These are phyloP conservation scores for Lipophrys pholis DNA, from an alignment of 2,113 vertebrate genomes.

Conservation along the genomic window DNA sequence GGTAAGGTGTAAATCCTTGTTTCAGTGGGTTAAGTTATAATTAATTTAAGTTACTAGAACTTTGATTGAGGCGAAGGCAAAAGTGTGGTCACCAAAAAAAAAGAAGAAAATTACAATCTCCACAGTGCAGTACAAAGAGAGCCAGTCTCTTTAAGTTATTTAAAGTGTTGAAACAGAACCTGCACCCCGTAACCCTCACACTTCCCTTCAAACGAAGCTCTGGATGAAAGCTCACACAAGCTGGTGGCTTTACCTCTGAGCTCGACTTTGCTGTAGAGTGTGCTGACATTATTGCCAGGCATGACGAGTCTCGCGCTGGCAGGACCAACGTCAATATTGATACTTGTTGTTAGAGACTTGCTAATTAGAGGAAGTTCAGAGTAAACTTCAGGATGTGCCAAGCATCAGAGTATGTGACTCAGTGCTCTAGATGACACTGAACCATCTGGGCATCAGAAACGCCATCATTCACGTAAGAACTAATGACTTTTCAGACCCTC, in stretches of 20 bases:
- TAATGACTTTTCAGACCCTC: conserved; percentile 50
- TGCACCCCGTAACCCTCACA: background rate
- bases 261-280: conserved; percentile 18
- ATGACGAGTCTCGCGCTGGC: conserved; percentile 20
- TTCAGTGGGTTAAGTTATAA: background rate
- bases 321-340: conserved; percentile 31
- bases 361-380: conserved; percentile 51
- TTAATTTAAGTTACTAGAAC: background rate
- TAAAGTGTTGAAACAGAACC: conserved; percentile 8
- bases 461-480: conserved; percentile 38
- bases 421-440: conserved; percentile 47
- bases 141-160: background rate
- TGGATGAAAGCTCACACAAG: conserved; percentile 5
- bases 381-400: conserved; percentile 44
- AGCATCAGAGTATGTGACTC: conserved; percentile 50
- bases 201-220: background rate
- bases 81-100: background rate
- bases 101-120: background rate
- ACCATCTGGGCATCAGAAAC: conserved; percentile 45
- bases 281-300: conserved; percentile 16
- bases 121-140: background rate
- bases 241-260: conserved; percentile 15
- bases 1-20: background rate
- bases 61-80: background rate
- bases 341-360: conserved; percentile 33